phyloP scores from a whole-genome alignment of 2,888 invertebrate species.

The Sipha maydis region DNA sequence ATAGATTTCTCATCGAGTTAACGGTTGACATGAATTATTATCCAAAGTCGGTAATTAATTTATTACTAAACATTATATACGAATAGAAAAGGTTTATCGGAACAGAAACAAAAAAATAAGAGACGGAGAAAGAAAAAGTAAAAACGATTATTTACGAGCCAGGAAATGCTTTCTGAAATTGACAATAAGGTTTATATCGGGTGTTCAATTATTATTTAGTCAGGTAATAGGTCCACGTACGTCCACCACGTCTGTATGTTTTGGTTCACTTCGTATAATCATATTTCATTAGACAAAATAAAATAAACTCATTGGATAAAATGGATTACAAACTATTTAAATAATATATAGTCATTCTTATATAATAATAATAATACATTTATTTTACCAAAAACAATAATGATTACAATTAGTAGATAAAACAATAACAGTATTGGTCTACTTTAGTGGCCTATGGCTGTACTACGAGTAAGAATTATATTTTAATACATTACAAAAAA shows the following conservation, averaged over 20 bases:
- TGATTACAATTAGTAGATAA: too few relatives aligned
- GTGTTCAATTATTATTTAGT: too few relatives aligned
- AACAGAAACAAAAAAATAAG: not conserved
- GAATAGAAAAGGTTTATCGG: not conserved
- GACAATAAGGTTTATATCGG: not conserved
- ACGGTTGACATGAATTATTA: not conserved
- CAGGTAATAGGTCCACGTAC: too few relatives aligned
- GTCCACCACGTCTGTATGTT: not conserved
- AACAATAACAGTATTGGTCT: too few relatives aligned
- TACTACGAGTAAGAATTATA: too few relatives aligned
- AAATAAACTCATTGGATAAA: not conserved
- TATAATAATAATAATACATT: too few relatives aligned
- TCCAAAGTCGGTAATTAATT: not conserved
- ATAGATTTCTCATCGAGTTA: not conserved
- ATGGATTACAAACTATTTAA: not conserved
- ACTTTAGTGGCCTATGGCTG: too few relatives aligned
- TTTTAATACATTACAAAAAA: too few relatives aligned
- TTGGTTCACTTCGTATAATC: not conserved
- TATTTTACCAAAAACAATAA: too few relatives aligned
- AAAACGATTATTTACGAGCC: not conserved
- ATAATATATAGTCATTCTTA: not conserved
- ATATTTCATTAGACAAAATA: not conserved
- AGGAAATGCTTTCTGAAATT: not conserved
- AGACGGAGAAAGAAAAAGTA: not conserved
- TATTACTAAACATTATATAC: not conserved